Conservation (phyloP, 2,113 vertebrate species). For the Callaeas wilsoni region DNA sequence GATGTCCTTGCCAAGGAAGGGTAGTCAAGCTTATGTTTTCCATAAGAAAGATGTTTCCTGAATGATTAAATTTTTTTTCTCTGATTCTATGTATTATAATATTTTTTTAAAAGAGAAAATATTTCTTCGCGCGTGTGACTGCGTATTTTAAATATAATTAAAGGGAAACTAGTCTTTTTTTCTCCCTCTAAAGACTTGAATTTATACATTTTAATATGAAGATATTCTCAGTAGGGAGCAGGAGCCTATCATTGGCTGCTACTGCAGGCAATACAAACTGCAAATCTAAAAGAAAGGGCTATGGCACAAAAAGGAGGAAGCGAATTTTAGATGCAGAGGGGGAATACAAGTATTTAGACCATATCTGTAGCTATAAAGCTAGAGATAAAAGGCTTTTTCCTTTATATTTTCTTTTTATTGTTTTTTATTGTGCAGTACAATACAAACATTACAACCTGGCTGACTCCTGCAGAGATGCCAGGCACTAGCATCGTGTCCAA, state of each 20-base stretch:
- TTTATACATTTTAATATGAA: constrained; percentile 74
- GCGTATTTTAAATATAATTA: constrained; percentile 62
- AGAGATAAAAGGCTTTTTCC: constrained; percentile 55
- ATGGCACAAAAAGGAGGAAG: constrained; percentile 25
- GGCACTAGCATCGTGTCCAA: constrained; percentile 71
- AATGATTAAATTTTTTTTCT: background rate
- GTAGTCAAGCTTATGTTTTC: constrained; percentile 50
- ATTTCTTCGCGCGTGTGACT: background rate
- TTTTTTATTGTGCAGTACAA: constrained; percentile 67
- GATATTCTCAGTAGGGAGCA: constrained; percentile 71
- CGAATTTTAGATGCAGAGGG: constrained; percentile 34
- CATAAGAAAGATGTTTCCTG: constrained; percentile 33
- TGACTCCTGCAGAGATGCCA: constrained; percentile 71
- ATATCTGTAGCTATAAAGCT: constrained; percentile 61
- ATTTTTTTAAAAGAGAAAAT: background rate
- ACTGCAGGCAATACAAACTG: constrained; percentile 66
- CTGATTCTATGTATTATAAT: background rate
- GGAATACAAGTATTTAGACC: constrained; percentile 64
- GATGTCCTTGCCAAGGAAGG: constrained; percentile 24
- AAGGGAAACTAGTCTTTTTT: constrained; percentile 58
- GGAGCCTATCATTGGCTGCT: constrained; percentile 69
- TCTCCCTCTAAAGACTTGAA: constrained; percentile 30
- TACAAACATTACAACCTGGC: constrained; percentile 67
- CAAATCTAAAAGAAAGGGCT: constrained; percentile 63
- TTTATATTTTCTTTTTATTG: constrained; percentile 61